Conservation (phyloP, 2,888 invertebrate genomes). For the Xylocampa areola region DNA sequence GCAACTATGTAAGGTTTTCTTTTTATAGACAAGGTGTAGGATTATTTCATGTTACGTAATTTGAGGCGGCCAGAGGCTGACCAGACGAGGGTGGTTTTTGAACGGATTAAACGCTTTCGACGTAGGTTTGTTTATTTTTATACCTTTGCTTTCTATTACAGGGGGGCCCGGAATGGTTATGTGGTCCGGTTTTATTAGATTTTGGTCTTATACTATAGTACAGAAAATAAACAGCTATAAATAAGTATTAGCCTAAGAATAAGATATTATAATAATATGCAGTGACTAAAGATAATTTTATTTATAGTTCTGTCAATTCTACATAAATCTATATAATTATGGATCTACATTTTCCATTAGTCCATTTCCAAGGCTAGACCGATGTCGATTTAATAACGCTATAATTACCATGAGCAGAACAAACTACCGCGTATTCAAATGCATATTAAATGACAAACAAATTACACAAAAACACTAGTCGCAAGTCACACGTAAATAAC, state of each 20-base stretch:
- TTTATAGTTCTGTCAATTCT: no score
- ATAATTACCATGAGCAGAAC: no score
- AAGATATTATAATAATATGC: no score
- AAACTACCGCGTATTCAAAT: no score
- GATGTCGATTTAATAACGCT: no score
- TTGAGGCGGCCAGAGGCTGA: conserved; percentile 26
- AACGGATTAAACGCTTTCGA: conserved; percentile 27
- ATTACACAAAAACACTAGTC: neutral
- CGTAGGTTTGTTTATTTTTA: conserved; percentile 20
- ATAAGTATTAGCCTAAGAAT: neutral
- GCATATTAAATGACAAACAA: no score
- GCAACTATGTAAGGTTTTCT: conserved; percentile 64
- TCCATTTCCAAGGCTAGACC: no score
- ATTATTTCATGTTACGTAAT: conserved; percentile 59
- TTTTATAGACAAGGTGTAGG: conserved; percentile 57
- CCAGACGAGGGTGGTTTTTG: conserved; percentile 17
- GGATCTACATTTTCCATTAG: no score
- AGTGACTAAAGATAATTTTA: no score
- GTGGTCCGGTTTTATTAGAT: neutral
- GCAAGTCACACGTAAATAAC: no score
- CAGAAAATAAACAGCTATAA: neutral
- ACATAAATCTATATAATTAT: no score
- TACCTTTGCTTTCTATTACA: conserved; percentile 18
- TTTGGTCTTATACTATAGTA: neutral
- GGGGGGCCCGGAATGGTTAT: neutral